A percentile compares a stretch with the other conserved stretches of the same genome.
Conservation (phyloP, 2,888 invertebrate genomes). For the Lasioglossum leucozonium region DNA sequence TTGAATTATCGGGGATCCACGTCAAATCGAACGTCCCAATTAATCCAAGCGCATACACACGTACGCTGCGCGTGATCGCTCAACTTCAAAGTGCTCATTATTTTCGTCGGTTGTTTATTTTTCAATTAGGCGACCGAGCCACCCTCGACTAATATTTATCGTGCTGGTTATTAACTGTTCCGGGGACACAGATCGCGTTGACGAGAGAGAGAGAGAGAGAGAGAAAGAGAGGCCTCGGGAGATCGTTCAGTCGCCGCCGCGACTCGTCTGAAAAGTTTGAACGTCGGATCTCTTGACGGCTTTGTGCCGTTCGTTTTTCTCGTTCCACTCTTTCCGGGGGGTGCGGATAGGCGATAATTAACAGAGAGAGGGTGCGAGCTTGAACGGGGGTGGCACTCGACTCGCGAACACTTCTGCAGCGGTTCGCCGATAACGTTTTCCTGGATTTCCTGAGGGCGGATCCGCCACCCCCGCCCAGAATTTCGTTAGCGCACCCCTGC, state of each 20-base stretch:
- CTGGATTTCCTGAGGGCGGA: constrained; percentile 36
- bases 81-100: background rate
- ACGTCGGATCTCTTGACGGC: constrained; percentile 20
- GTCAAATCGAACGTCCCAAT: background rate
- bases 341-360: constrained; percentile 42
- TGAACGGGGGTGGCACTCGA: constrained; percentile 41
- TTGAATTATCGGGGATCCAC: background rate
- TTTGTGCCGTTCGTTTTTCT: constrained; percentile 31
- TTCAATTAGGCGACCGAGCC: background rate
- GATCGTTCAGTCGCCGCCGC: background rate
- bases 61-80: background rate
- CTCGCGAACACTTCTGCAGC: constrained; percentile 40
- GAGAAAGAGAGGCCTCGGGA: background rate
- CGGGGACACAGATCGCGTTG: background rate
- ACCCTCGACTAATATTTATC: background rate
- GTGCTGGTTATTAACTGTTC: background rate
- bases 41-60: background rate
- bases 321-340: constrained; percentile 24
- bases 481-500: constrained; percentile 13
- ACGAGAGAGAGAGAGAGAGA: background rate
- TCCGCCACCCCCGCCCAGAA: background rate
- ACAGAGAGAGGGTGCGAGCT: constrained; percentile 39
- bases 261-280: constrained; percentile 18
- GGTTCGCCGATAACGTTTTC: constrained; percentile 42
- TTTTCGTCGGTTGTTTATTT: background rate